Evolutionary conservation across 2,797 vertebrate species (phyloP).

Genomic region (Crocodylus rhombifer): DNA sequence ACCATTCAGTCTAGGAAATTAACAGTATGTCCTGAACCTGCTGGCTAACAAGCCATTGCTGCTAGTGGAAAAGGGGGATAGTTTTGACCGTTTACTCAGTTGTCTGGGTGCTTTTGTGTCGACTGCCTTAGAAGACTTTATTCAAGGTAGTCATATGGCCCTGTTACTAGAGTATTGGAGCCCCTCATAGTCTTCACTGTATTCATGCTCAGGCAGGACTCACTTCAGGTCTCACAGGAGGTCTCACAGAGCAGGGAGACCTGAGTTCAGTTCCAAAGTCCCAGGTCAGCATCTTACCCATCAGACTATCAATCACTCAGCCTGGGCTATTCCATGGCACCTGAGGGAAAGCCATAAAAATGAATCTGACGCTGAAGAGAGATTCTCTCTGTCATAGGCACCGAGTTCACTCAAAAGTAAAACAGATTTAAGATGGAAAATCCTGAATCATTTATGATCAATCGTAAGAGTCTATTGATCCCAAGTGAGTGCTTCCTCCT

Average conservation of each 20-base stretch:
- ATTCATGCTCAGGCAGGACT: not conserved
- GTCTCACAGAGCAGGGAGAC: not conserved
- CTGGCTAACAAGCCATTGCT: not conserved
- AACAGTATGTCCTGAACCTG: no score
- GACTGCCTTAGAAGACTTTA: not conserved
- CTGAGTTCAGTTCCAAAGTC: not conserved
- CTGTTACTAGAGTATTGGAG: not conserved
- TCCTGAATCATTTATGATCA: not conserved
- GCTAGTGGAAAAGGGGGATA: not conserved
- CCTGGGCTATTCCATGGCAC: not conserved
- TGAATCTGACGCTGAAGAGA: not conserved
- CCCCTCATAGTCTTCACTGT: not conserved
- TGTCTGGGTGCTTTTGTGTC: not conserved
- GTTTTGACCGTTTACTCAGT: not conserved
- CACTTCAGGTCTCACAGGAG: no score
- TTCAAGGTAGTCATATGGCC: not conserved
- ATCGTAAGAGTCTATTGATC: not conserved
- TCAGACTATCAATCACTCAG: not conserved
- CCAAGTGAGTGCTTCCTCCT: rapidly evolving
- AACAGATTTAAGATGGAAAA: not conserved
- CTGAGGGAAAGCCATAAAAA: not conserved
- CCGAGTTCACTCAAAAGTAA: not conserved
- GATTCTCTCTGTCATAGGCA: not conserved
- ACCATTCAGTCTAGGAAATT: no score
- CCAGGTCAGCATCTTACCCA: not conserved